Conservation (phyloP, 1,140 invertebrate species). For the Anoplolepis gracilipes region DNA sequence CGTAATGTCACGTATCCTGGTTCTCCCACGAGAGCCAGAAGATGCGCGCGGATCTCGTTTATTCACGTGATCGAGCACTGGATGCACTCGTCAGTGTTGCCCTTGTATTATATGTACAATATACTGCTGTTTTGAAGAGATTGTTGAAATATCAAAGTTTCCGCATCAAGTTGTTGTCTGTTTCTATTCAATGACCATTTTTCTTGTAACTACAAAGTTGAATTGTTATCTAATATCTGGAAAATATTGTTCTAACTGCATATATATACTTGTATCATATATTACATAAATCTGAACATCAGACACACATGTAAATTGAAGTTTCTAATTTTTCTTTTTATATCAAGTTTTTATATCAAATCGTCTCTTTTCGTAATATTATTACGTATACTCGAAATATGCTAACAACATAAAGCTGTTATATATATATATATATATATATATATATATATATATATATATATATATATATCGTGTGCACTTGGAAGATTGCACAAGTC, state of each 20-base stretch:
- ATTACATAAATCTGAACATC: neutral
- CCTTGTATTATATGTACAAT: neutral
- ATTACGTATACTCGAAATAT: neutral
- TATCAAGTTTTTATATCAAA: neutral
- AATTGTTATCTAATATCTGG: neutral
- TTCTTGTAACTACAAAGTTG: neutral
- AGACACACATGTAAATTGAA: neutral
- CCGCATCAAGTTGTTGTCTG: neutral
- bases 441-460: too few species aligned
- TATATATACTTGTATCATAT: neutral
- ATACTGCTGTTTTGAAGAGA: neutral
- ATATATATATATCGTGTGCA: neutral
- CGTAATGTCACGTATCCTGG: neutral
- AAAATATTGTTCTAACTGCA: neutral
- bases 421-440: too few species aligned
- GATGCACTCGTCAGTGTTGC: neutral
- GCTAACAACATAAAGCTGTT: neutral
- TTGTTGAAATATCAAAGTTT: neutral
- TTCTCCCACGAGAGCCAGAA: too few species aligned
- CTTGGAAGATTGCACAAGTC: neutral
- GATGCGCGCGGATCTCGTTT: neutral
- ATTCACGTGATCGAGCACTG: neutral
- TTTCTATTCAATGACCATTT: neutral
- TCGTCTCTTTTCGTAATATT: neutral
- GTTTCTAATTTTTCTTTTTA: neutral